These are phyloP conservation scores for Chionomys nivalis DNA, from an alignment of 2,113 vertebrate species.

Conservation along the genomic window DNA sequence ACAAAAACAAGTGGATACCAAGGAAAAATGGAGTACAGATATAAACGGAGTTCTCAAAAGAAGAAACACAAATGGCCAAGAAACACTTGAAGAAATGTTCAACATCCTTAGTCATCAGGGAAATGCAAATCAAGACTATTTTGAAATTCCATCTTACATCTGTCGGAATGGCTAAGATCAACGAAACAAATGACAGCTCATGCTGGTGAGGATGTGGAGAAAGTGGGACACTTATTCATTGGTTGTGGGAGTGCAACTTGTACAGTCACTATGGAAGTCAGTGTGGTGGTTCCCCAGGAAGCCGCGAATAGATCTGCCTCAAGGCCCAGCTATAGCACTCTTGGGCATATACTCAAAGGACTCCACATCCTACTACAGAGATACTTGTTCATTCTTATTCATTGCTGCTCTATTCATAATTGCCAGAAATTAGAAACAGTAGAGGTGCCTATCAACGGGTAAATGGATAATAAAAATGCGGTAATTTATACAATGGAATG, in stretches of 20 bases:
- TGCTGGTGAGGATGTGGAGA: neutral
- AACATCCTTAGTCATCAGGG: neutral
- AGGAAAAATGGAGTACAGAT: neutral
- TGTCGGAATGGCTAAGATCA: neutral
- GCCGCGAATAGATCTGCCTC: neutral
- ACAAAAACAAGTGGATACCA: neutral
- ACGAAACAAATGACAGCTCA: neutral
- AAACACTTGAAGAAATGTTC: neutral
- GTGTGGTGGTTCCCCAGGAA: neutral
- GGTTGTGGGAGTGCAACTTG: neutral
- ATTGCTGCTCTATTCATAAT: neutral
- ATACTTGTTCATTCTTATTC: neutral
- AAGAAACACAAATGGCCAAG: neutral
- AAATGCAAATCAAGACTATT: neutral
- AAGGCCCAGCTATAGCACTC: neutral
- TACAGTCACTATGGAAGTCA: neutral
- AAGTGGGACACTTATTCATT: neutral
- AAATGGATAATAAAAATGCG: neutral
- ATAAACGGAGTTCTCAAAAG: neutral
- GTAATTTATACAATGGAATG: neutral
- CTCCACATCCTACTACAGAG: neutral
- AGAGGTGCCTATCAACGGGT: neutral
- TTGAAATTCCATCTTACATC: neutral
- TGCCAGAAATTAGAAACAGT: neutral
- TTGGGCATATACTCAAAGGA: neutral